phyloP scores from a whole-genome alignment of 1,140 invertebrate genomes.

The Medauroidea extradentata region DNA sequence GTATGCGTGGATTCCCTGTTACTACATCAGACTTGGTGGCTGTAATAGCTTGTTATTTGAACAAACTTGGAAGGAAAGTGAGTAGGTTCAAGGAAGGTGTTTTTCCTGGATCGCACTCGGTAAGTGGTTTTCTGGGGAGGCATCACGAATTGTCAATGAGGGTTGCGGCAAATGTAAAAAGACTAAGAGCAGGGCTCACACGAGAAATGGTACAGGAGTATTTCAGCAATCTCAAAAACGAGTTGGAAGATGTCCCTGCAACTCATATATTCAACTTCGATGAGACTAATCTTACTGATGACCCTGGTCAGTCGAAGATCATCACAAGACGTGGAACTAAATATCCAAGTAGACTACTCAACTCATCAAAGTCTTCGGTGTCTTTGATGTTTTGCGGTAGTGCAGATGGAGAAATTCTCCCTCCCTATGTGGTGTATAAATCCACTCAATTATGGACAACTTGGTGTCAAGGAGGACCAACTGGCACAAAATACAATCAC shows the following conservation, averaged over 20 bases:
- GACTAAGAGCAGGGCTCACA: no score
- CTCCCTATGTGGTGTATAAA: slow-evolving; percentile 27
- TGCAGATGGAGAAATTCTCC: slow-evolving; percentile 27
- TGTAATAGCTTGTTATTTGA: no score
- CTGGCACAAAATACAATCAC: slow-evolving; percentile 22
- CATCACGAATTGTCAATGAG: no score
- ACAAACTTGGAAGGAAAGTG: no score
- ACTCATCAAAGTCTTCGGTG: slow-evolving; percentile 34
- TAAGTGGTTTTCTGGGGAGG: no score
- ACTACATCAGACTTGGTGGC: no score
- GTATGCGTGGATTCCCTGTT: no score
- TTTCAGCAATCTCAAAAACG: neutral
- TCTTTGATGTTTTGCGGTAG: slow-evolving; percentile 39
- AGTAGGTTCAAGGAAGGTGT: no score
- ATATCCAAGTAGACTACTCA: slow-evolving; percentile 34
- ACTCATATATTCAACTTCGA: slow-evolving; percentile 40
- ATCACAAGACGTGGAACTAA: slow-evolving; percentile 31
- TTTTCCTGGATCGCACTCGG: no score
- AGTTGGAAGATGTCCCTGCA: neutral
- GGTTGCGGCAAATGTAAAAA: no score
- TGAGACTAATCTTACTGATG: slow-evolving; percentile 42
- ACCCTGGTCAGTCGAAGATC: slow-evolving; percentile 33
- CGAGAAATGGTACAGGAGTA: neutral
- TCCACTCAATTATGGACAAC: slow-evolving; percentile 18
- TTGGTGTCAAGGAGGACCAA: slow-evolving; percentile 25